Evolutionary conservation across 35 echinoderm and acorn worm species (phyloP).

Genomic region (Diadema setosum): DNA sequence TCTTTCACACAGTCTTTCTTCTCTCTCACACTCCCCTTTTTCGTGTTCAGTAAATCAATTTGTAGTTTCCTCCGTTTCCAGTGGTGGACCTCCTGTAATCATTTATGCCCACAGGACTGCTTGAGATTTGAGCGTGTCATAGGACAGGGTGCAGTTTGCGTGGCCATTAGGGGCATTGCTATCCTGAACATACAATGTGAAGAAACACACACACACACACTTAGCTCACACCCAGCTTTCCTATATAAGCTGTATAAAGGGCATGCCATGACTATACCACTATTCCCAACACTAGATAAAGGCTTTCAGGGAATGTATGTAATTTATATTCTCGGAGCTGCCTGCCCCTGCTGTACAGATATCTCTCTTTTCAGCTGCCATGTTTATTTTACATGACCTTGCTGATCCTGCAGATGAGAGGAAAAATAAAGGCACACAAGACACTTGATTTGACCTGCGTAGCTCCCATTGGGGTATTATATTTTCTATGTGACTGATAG

Average conservation of each 20-base stretch:
- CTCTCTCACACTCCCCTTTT: no score
- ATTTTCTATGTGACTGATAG: no score
- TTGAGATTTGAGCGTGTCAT: neutral
- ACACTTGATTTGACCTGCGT: no score
- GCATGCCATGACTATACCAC: neutral
- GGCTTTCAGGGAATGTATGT: neutral
- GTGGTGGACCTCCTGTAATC: neutral
- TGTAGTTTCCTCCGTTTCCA: neutral
- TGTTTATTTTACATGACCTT: conserved; percentile 4
- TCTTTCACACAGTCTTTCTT: no score
- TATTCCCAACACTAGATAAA: neutral
- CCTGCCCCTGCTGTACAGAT: neutral
- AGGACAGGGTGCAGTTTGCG: neutral
- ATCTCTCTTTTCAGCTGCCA: neutral
- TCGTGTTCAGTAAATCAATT: conserved; percentile 1
- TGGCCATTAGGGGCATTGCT: no score
- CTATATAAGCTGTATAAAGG: neutral
- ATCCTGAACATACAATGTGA: no score
- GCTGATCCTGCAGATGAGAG: neutral
- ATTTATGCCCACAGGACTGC: neutral
- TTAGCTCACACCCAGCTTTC: neutral
- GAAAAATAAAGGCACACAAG: no score
- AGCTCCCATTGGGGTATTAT: no score
- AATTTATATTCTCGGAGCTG: neutral
- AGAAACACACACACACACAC: no score